These are phyloP conservation scores for Hydriomena furcata DNA, from an alignment of 2,888 invertebrate genomes.

Conservation along the genomic window DNA sequence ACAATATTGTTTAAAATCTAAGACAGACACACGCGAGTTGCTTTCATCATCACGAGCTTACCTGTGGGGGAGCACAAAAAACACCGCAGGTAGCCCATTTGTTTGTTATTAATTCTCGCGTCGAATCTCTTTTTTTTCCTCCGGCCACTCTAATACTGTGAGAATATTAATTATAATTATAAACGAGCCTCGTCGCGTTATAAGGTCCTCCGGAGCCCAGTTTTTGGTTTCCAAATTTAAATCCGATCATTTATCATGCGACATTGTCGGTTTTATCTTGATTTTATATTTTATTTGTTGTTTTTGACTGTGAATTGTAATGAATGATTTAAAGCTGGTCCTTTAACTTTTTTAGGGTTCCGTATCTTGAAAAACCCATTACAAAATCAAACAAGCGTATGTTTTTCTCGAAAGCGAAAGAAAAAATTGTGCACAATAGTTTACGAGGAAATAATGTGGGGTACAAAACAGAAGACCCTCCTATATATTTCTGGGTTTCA, in stretches of 20 bases:
- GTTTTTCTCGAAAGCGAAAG: no score
- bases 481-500: no score
- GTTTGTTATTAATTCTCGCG: slow-evolving; percentile 84
- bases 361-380: no score
- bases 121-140: slow-evolving; percentile 75
- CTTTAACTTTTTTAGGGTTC: slow-evolving; percentile 21
- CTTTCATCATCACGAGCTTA: slow-evolving; percentile 76
- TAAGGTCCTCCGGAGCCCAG: slow-evolving; percentile 66
- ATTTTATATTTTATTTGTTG: slow-evolving; percentile 55
- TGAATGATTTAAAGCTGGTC: slow-evolving; percentile 44
- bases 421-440: no score
- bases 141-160: slow-evolving; percentile 80
- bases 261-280: slow-evolving; percentile 78
- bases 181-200: slow-evolving; percentile 77
- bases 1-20: slow-evolving; percentile 78
- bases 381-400: no score
- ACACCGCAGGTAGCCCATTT: slow-evolving; percentile 83
- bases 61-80: slow-evolving; percentile 81
- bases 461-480: no score
- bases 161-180: slow-evolving; percentile 84
- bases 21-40: slow-evolving; percentile 77
- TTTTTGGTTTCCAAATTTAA: slow-evolving; percentile 76
- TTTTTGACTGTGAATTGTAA: slow-evolving; percentile 38
- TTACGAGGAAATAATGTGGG: no score
- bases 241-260: slow-evolving; percentile 82